Base-by-base conservation (phyloP, 1,140 invertebrate species). In the Rhagoletis pomonella region DNA sequence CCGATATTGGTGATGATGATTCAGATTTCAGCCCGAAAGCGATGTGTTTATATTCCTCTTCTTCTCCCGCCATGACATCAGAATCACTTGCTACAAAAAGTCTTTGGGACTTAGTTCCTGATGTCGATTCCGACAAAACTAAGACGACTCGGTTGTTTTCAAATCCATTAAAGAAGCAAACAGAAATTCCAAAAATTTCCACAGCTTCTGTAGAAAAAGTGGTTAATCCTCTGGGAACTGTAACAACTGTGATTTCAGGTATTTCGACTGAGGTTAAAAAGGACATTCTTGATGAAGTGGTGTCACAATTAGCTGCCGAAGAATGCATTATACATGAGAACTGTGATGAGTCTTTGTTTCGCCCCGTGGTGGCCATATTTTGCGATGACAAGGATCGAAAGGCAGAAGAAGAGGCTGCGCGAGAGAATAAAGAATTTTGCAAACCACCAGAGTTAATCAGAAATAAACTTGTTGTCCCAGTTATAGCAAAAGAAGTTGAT, bases 221-320 rank as follows among this genome's bases (percentile, higher is more conserved):
- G 89, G 95, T 96, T 90, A 96, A 96, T 94, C 96, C 96, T 50
- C 90, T 95, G 90, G 96, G 96, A 89, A 96, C 95, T 55, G 96
- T 96, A 84, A 93, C 93, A 60, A 93, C 94, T 89, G 93, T 94
- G 58, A 92, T 89, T 88, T 93, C 92, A 1, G 90, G 91, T 42
- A 89, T 90, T 17, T 93, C 91, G 87, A 91, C 91, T 17, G 94
- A 95, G 58, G 93, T 94, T 86, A 94, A 95, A 88, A 93, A 94
- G 88, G 94, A 94, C 73, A 93, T 94, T 85, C 92, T 93, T n/a
- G 93, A 91, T 73, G 90, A 91, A 84, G 89, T 91, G 29, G 90
- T 93, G 17, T 93, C 93, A 14, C 92, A 92, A 81, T 88, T 93
- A 87, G 90, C 91, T 0, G 89, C 89, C 62, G 90, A 91, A 89